phyloP scores from a whole-genome alignment of 92 coral and sea anemone species.

The Palythoa caribaeorum region DNA sequence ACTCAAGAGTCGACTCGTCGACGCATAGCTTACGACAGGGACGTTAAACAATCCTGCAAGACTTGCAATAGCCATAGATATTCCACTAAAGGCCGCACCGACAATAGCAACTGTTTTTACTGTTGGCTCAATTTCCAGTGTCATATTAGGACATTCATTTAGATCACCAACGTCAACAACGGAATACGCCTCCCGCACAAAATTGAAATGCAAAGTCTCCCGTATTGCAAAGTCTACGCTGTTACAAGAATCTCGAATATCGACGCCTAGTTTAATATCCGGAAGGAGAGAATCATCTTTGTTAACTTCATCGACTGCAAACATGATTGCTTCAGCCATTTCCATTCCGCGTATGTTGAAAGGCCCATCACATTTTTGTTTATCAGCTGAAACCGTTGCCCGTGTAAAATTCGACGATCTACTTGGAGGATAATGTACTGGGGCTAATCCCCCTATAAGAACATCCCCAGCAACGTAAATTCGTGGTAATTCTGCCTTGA shows the following conservation, averaged over 20 bases:
- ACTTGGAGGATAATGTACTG: constrained; percentile 70
- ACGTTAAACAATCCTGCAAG: constrained; percentile 84
- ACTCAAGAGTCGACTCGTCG: constrained; percentile 89
- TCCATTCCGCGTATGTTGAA: constrained; percentile 79
- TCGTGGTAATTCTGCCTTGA: neutral
- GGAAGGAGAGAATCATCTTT: constrained; percentile 68
- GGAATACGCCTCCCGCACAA: constrained; percentile 63
- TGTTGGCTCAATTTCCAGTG: neutral
- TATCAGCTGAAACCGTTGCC: constrained; percentile 1
- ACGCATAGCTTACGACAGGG: constrained; percentile 90
- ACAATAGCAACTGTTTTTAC: constrained; percentile 73
- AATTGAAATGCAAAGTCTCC: constrained; percentile 72
- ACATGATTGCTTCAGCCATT: constrained; percentile 79
- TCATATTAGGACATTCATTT: constrained; percentile 5
- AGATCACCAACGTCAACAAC: neutral
- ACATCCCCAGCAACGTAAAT: constrained; percentile 65
- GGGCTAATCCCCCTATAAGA: constrained; percentile 68
- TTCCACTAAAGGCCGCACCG: constrained; percentile 89
- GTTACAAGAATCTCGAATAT: constrained; percentile 78
- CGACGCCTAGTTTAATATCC: constrained; percentile 73
- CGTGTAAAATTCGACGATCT: constrained; percentile 7
- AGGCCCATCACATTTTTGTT: constrained; percentile 62
- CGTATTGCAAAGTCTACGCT: constrained; percentile 80
- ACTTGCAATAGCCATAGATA: constrained; percentile 80
- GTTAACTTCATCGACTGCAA: constrained; percentile 73